Evolutionary conservation across 2,797 vertebrate genomes (phyloP).

Genomic region (Halcyon chelicuti): DNA sequence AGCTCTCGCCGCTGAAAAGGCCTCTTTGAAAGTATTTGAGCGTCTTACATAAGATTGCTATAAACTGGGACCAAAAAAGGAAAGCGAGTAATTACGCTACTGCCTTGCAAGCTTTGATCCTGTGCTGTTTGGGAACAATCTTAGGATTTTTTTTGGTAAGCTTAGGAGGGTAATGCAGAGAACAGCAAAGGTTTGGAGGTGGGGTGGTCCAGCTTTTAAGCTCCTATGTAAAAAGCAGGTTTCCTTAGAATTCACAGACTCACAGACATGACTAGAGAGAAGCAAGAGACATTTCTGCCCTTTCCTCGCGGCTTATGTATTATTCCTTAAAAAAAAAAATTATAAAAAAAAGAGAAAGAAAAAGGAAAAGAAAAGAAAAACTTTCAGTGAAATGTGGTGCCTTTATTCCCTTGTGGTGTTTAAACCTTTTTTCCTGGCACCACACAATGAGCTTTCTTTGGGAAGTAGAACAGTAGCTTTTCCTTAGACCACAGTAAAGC

Average conservation of each 20-base stretch:
- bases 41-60: neutral
- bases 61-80: conserved; percentile 17
- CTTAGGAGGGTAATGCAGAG: neutral
- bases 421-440: conserved; percentile 36
- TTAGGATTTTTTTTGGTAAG: neutral
- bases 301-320: conserved; percentile 49
- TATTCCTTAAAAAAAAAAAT: conserved; percentile 28
- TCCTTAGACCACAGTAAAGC: conserved; percentile 45
- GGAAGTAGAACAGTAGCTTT: conserved; percentile 52
- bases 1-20: neutral
- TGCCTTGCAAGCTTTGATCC: conserved; percentile 44
- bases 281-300: conserved; percentile 56
- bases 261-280: neutral
- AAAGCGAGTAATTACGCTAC: conserved; percentile 41
- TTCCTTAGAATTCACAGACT: conserved; percentile 47
- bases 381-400: conserved; percentile 19
- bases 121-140: conserved; percentile 25
- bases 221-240: neutral
- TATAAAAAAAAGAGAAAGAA: neutral
- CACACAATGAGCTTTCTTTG: conserved; percentile 51
- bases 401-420: conserved; percentile 63
- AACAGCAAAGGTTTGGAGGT: conserved; percentile 26
- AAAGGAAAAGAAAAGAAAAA: neutral
- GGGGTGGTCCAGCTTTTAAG: conserved; percentile 50
- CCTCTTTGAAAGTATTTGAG: neutral